phyloP scores from a whole-genome alignment of 2,113 vertebrate genomes.

The Pungitius pungitius region DNA sequence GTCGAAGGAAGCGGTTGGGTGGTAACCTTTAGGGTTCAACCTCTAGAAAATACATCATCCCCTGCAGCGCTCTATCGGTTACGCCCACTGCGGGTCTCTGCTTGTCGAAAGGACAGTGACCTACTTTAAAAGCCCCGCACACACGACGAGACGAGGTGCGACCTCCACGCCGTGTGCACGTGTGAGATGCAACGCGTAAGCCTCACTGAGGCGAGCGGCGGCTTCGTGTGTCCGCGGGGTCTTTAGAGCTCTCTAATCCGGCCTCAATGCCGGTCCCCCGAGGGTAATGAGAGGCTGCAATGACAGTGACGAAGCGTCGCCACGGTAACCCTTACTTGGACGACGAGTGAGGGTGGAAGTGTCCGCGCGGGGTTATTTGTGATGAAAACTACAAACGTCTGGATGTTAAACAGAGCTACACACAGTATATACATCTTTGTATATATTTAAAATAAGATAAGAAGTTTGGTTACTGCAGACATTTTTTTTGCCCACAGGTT shows the following conservation, averaged over 20 bases:
- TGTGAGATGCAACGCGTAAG: conserved; percentile 9
- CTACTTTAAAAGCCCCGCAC: neutral
- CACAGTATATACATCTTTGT: neutral
- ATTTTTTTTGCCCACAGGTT: too few species aligned
- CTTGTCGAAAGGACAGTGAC: neutral
- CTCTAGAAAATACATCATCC: neutral
- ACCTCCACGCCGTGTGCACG: neutral
- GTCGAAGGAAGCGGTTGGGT: too few species aligned
- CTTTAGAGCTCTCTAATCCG: conserved; percentile 42
- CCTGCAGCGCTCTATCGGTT: too few species aligned
- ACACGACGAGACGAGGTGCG: neutral
- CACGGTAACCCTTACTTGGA: neutral
- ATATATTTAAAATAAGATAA: neutral
- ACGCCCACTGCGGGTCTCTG: neutral
- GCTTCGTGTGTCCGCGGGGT: conserved; percentile 12
- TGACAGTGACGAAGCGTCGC: conserved; percentile 28
- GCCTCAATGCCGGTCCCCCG: neutral
- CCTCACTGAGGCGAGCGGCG: conserved; percentile 4
- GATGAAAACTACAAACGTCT: conserved; percentile 22
- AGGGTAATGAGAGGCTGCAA: conserved; percentile 39
- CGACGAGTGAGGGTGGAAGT: conserved; percentile 17
- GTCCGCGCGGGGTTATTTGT: conserved; percentile 14
- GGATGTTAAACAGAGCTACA: conserved; percentile 13
- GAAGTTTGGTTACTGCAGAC: too few species aligned
- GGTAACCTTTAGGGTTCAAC: neutral